Percentiles rank a stretch among this genome's conserved stretches.
Evolutionary conservation across 2,888 invertebrate genomes (phyloP).

Genomic region (Anthophora plumipes): DNA sequence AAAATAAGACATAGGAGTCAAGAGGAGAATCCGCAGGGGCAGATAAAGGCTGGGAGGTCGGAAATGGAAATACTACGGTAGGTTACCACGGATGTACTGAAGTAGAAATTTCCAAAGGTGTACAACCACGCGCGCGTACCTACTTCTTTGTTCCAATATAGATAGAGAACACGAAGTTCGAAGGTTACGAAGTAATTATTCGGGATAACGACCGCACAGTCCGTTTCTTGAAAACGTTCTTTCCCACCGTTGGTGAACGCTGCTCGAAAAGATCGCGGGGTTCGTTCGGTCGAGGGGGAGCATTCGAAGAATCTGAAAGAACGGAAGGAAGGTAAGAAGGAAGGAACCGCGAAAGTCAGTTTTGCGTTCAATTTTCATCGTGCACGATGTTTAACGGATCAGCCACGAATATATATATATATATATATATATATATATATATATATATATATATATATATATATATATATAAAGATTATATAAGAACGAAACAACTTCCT

Average conservation of each 20-base stretch:
- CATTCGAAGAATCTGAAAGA: neutral
- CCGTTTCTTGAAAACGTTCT: constrained; percentile 46
- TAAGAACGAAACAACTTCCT: constrained; percentile 19
- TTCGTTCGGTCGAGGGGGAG: neutral
- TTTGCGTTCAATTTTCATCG: neutral
- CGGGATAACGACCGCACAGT: constrained; percentile 72
- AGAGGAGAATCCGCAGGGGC: constrained; percentile 48
- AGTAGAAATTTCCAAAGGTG: constrained; percentile 57
- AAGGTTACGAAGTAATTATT: constrained; percentile 76
- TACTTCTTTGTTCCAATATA: constrained; percentile 71
- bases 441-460: too few species aligned
- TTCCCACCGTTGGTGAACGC: constrained; percentile 25
- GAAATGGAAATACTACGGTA: constrained; percentile 40
- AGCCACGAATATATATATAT: neutral
- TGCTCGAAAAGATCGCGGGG: neutral
- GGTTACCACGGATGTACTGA: constrained; percentile 41
- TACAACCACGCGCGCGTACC: constrained; percentile 50
- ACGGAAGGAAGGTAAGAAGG: neutral
- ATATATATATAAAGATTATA: constrained; percentile 23
- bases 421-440: too few species aligned
- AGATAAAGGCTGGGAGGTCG: constrained; percentile 33
- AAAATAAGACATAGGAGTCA: constrained; percentile 52
- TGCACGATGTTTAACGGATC: neutral
- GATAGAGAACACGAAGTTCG: constrained; percentile 69
- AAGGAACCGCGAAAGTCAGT: neutral